Percentiles rank a stretch among this genome's conserved stretches.
These are phyloP conservation scores for Drosophila maculinotata DNA, from an alignment of 2,888 invertebrate species.

Conservation along the genomic window DNA sequence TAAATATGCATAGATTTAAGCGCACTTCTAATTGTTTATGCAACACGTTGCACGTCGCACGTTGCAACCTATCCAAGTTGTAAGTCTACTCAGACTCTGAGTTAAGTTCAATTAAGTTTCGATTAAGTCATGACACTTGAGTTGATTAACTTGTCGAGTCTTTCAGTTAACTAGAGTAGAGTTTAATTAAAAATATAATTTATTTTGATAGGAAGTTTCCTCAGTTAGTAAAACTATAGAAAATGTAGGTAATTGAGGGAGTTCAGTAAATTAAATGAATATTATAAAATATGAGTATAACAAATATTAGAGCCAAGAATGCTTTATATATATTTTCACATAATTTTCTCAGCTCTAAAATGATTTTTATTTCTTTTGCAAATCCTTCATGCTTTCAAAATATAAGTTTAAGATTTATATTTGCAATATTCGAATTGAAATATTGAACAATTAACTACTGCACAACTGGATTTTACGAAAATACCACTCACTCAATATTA, in stretches of 20 bases:
- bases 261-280: too few species aligned
- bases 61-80: background rate
- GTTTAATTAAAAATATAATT: conserved; percentile 1
- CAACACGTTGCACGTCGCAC: conserved; percentile 13
- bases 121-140: conserved; percentile 25
- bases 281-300: too few species aligned
- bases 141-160: conserved; percentile 9
- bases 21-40: conserved; percentile 18
- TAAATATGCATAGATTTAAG: conserved; percentile 37
- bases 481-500: background rate
- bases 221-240: background rate
- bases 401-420: background rate
- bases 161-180: conserved; percentile 6
- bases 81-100: conserved; percentile 8
- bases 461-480: background rate
- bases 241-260: background rate
- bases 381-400: background rate
- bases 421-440: background rate
- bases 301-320: too few species aligned
- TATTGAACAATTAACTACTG: background rate
- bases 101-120: conserved; percentile 32
- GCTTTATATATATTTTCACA: too few species aligned
- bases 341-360: too few species aligned
- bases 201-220: background rate
- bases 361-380: too few species aligned